Conservation (phyloP, 2,113 vertebrate genomes). For the Grammomys dolichurus region DNA sequence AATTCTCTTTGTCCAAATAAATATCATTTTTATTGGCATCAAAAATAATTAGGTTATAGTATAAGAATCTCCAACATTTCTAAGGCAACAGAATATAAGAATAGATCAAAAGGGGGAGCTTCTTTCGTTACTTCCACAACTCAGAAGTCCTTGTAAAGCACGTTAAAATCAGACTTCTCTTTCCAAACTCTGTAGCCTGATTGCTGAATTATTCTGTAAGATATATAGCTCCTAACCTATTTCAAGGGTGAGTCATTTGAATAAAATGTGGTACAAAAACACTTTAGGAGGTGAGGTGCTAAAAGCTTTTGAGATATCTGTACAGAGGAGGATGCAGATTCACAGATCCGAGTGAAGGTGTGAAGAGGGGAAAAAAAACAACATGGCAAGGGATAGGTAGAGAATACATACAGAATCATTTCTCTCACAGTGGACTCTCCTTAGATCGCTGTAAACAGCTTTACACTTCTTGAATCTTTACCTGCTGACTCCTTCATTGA, state of each 20-base stretch:
- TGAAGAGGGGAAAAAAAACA: not conserved
- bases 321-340: not conserved
- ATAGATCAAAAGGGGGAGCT: not conserved
- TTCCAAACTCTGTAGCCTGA: slow-evolving; percentile 33
- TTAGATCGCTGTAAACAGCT: not conserved
- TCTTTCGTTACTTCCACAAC: slow-evolving; percentile 14
- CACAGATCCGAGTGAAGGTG: not conserved
- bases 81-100: slow-evolving; percentile 12
- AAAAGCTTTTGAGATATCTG: not conserved
- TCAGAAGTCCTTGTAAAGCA: not conserved
- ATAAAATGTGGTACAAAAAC: not conserved
- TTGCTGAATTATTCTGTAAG: slow-evolving; percentile 6
- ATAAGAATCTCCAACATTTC: slow-evolving; percentile 33
- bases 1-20: slow-evolving; percentile 1
- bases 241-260: slow-evolving; percentile 46
- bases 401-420: not conserved
- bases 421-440: not conserved
- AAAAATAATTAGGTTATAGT: not conserved
- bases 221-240: not conserved
- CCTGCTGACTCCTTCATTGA: not conserved
- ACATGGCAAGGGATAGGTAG: not conserved
- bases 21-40: slow-evolving; percentile 17
- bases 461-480: not conserved
- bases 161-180: slow-evolving; percentile 8
- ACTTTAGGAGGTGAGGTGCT: not conserved